Conservation (phyloP, 2,113 vertebrate species). For the Pygoscelis antarcticus region DNA sequence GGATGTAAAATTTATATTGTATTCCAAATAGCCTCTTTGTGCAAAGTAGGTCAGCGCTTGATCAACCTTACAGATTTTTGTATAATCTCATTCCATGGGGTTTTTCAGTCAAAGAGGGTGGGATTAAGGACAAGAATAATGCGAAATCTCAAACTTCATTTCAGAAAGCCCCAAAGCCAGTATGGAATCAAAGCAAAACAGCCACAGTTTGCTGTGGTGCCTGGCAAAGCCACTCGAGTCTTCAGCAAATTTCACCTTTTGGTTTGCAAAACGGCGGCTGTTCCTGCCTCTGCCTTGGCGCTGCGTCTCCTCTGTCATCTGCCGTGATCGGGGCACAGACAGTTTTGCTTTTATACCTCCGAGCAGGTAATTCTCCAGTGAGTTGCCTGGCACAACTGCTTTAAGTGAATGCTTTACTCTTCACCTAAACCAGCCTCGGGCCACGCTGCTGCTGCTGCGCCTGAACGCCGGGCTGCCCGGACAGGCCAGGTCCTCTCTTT, state of each 20-base stretch:
- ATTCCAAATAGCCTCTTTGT: constrained; percentile 31
- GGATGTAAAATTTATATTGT: background rate
- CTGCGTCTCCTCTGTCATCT: background rate
- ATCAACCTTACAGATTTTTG: constrained; percentile 59
- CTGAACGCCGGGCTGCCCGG: background rate
- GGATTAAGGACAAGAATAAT: constrained; percentile 51
- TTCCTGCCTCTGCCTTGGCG: background rate
- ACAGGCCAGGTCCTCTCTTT: accelerated
- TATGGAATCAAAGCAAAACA: background rate
- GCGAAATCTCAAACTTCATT: background rate
- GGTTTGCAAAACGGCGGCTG: accelerated
- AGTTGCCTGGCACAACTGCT: background rate
- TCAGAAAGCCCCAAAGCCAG: constrained; percentile 1
- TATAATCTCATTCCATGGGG: constrained; percentile 61
- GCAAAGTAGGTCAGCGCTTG: constrained; percentile 65
- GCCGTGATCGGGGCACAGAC: background rate
- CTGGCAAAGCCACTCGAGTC: background rate
- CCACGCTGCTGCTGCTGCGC: background rate
- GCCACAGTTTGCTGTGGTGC: background rate
- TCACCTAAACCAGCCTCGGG: background rate
- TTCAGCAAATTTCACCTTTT: background rate
- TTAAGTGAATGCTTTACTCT: background rate
- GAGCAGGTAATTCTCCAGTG: background rate
- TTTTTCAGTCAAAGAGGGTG: constrained; percentile 37
- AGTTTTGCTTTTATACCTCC: background rate